Conservation (phyloP, 2,888 invertebrate species). For the Callimorpha dominula region DNA sequence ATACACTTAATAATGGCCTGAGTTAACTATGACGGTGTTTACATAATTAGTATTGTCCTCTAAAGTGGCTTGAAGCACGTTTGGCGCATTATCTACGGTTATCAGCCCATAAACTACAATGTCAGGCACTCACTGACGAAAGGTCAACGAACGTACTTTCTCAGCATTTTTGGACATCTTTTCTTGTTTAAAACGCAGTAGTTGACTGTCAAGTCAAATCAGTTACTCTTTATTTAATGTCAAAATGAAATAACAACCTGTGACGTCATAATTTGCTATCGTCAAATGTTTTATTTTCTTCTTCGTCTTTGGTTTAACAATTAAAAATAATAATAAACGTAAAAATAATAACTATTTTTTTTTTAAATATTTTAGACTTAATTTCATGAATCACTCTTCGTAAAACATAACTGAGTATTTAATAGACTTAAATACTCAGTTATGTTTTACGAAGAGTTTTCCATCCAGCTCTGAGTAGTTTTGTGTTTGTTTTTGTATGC, state of each 20-base stretch:
- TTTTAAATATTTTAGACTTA: too few relatives aligned
- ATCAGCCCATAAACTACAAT: constrained; percentile 1
- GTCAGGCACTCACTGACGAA: background rate
- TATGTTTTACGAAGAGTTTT: too few relatives aligned
- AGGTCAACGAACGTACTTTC: background rate
- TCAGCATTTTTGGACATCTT: background rate
- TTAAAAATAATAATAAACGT: too few relatives aligned
- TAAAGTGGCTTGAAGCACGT: background rate
- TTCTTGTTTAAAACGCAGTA: background rate
- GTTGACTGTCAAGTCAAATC: background rate
- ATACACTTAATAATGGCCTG: background rate
- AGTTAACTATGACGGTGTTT: background rate
- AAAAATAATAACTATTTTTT: too few relatives aligned
- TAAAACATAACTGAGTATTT: too few relatives aligned
- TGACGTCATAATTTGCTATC: too few relatives aligned
- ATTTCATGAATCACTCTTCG: too few relatives aligned
- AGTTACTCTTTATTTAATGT: background rate
- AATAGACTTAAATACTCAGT: too few relatives aligned
- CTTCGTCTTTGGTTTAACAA: too few relatives aligned
- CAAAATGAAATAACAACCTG: background rate
- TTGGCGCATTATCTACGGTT: background rate
- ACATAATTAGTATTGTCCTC: background rate
- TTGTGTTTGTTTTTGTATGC: too few relatives aligned
- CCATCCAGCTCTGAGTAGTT: too few relatives aligned
- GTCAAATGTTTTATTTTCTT: too few relatives aligned